Conservation (phyloP, 1,140 invertebrate genomes). For the Eriosoma lanigerum region DNA sequence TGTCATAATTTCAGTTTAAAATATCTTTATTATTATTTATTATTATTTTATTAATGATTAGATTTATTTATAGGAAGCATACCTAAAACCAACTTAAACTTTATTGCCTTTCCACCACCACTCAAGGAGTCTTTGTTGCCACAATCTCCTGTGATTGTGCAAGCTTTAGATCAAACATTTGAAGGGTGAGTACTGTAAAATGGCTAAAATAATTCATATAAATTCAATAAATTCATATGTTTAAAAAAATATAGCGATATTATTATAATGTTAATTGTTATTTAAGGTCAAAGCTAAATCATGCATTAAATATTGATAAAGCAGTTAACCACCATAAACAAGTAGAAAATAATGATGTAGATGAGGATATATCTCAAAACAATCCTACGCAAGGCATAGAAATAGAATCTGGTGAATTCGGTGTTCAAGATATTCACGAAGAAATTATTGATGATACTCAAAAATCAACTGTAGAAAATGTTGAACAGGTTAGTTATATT, state of each 20-base stretch:
- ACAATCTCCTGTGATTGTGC: conserved; percentile 44
- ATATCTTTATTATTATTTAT: no score
- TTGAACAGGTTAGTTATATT: conserved; percentile 19
- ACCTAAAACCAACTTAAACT: conserved; percentile 44
- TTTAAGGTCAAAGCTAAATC: conserved; percentile 40
- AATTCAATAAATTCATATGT: not conserved
- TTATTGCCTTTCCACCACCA: conserved; percentile 45
- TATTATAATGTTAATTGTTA: not conserved
- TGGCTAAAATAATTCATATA: not conserved
- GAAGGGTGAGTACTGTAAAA: not conserved
- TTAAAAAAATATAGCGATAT: no score
- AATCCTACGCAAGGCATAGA: conserved; percentile 46
- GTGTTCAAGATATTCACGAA: conserved; percentile 46
- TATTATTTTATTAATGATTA: no score
- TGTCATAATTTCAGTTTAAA: no score
- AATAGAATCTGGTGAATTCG: conserved; percentile 46
- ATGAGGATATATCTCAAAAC: conserved; percentile 49
- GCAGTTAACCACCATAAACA: conserved; percentile 31
- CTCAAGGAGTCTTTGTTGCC: conserved; percentile 45
- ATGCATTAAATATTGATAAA: conserved; percentile 45
- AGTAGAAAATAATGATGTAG: conserved; percentile 13
- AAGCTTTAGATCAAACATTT: conserved; percentile 42
- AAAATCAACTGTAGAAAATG: conserved; percentile 5
- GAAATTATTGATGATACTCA: conserved; percentile 48
- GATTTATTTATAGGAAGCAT: conserved; percentile 18